These are phyloP conservation scores for Amphipoea oculea DNA, from an alignment of 2,888 invertebrate species.

Conservation along the genomic window DNA sequence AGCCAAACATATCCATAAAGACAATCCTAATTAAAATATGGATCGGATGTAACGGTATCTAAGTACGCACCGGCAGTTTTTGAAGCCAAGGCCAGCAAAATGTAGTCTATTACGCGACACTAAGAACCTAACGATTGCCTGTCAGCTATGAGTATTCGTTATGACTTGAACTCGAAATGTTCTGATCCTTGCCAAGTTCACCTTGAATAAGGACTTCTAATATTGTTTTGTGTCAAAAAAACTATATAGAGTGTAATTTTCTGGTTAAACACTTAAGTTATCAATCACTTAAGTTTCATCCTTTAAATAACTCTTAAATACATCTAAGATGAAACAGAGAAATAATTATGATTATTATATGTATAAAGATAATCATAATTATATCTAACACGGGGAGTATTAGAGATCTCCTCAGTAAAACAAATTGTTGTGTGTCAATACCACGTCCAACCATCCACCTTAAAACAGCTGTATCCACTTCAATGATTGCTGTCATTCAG, in stretches of 20 bases:
- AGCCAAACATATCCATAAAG: neutral
- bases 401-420: neutral
- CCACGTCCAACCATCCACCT: neutral
- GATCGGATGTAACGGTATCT: conserved; percentile 32
- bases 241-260: neutral
- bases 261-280: neutral
- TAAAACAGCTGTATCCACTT: neutral
- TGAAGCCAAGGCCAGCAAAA: conserved; percentile 53
- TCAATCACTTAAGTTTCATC: neutral
- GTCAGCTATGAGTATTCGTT: conserved; percentile 18
- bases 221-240: neutral
- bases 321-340: neutral
- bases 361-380: neutral
- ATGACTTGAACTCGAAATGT: conserved; percentile 9
- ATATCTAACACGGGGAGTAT: neutral
- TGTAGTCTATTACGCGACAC: conserved; percentile 37
- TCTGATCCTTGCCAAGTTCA: neutral
- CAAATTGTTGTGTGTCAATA: neutral
- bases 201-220: neutral
- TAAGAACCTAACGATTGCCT: conserved; percentile 26
- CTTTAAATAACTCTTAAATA: neutral
- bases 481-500: conserved; percentile 11
- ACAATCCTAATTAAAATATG: conserved; percentile 43
- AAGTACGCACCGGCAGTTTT: conserved; percentile 49
- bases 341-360: neutral